Base-by-base conservation (phyloP, 2,113 vertebrate species). In the Panthera tigris region DNA sequence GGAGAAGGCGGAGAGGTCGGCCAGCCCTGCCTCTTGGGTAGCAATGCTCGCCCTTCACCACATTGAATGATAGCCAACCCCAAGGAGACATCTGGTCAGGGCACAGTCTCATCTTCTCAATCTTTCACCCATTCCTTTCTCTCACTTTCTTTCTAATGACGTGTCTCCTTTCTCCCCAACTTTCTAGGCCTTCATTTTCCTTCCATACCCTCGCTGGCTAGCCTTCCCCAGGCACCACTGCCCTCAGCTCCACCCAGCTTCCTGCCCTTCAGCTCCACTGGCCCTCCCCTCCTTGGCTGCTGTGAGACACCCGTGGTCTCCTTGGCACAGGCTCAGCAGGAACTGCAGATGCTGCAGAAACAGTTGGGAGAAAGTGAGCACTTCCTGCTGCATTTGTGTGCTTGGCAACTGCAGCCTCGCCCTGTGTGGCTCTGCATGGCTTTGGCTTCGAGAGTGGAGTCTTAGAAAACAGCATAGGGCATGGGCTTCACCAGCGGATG, bases 271-370 rank as follows among this genome's bases (percentile, higher is more conserved):
- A 89, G 98, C 21, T 88, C 98, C 31, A 86, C 95, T 0, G 98
- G 89, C 25, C 81, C 97, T 0, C 31, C 85, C 0, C 97, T 98
- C 88, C 94, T 98, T 89, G 98, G 98, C 97, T 99, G 98, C 98
- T 99, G 98, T 0, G 97, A 98, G 89, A 89, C 98, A 33, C 98
- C 97, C 0, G 82, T 95, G 66, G 99, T 99, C 98, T 99, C 99
- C 93, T 95, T 99, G 99, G 99, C 99, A 0, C 99, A 99, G 97
- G 99, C 99, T 4, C 99, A 99, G 76, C 99, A 99, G 98, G 99
- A 99, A 96, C 99, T 99, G 97, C 99, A 99, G 98, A 99, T 98
- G 99, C 98, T 99, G 96, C 99, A 98, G 98, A 99, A 98, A 98
- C 99, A 99, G 98, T 98, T 99, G 97, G 99, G 99, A 98, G 99